These are phyloP conservation scores for Philhelius pedissequus DNA, from an alignment of 2,888 invertebrate species.

Conservation along the genomic window DNA sequence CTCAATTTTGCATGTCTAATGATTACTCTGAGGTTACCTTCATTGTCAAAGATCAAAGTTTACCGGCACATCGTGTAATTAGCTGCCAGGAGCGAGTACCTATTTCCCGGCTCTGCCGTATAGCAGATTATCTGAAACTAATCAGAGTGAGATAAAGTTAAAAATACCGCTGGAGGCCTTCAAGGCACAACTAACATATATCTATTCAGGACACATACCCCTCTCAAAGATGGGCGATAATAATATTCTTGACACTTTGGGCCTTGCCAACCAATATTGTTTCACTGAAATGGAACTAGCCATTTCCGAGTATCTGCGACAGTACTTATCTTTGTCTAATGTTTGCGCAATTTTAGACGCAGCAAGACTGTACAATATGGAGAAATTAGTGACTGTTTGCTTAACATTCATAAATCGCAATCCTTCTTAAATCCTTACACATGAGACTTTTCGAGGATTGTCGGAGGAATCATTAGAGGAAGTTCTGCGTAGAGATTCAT, in stretches of 20 bases:
- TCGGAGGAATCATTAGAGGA: slow-evolving; percentile 89
- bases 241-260: slow-evolving; percentile 85
- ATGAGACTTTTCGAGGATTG: slow-evolving; percentile 90
- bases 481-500: slow-evolving; percentile 93
- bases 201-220: slow-evolving; percentile 91
- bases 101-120: slow-evolving; percentile 92
- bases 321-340: slow-evolving; percentile 91
- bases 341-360: slow-evolving; percentile 97
- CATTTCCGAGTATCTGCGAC: slow-evolving; percentile 95
- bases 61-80: slow-evolving; percentile 85
- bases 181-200: slow-evolving; percentile 94
- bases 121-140: slow-evolving; percentile 87
- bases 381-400: slow-evolving; percentile 87
- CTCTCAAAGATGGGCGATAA: slow-evolving; percentile 84
- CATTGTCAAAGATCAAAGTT: slow-evolving; percentile 86
- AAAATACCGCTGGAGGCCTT: slow-evolving; percentile 91
- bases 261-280: slow-evolving; percentile 97
- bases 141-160: slow-evolving; percentile 89
- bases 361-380: slow-evolving; percentile 85
- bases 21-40: slow-evolving; percentile 95
- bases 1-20: slow-evolving; percentile 89
- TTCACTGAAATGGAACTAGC: slow-evolving; percentile 94
- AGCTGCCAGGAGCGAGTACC: slow-evolving; percentile 96
- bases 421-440: slow-evolving; percentile 90
- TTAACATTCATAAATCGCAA: slow-evolving; percentile 94